A percentile compares a stretch with the other conserved stretches of the same genome.
Conservation (phyloP, 2,113 vertebrate genomes). For the Urocynchramus pylzowi region DNA sequence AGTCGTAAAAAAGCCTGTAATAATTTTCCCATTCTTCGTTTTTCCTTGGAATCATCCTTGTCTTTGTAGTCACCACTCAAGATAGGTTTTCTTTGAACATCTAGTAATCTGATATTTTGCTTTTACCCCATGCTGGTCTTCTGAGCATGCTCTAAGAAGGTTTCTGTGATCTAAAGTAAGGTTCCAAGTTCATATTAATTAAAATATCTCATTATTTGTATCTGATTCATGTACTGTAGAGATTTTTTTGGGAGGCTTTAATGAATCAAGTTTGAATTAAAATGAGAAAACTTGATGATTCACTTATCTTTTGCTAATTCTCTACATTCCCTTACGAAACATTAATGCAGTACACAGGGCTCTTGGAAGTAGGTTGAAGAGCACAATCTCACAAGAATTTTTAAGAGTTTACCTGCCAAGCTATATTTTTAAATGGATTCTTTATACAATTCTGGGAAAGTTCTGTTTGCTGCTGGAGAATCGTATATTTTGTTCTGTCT, state of each 20-base stretch:
- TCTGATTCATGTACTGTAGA: not conserved
- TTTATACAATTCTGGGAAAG: not conserved
- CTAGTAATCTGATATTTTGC: not conserved
- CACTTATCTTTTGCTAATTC: not conserved
- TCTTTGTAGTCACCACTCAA: not conserved
- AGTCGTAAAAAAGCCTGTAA: not conserved
- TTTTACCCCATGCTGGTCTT: constrained; percentile 28
- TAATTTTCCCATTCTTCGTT: not conserved
- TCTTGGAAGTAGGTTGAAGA: not conserved
- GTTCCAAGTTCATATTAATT: constrained; percentile 44
- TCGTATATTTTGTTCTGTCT: not conserved
- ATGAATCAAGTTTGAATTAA: not conserved
- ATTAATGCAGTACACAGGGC: not conserved
- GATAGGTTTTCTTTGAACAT: constrained; percentile 21
- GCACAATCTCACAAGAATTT: not conserved
- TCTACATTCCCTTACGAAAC: not conserved
- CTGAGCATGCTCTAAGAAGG: constrained; percentile 6
- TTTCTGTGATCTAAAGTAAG: constrained; percentile 22
- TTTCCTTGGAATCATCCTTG: not conserved
- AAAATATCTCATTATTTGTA: constrained; percentile 38
- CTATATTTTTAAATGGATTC: not conserved
- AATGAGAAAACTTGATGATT: not conserved
- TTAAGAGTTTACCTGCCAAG: not conserved
- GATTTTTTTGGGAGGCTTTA: not conserved
- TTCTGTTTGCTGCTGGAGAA: not conserved